Base-by-base conservation (phyloP, 2,888 invertebrate species). In the Seira sanloemensis region DNA sequence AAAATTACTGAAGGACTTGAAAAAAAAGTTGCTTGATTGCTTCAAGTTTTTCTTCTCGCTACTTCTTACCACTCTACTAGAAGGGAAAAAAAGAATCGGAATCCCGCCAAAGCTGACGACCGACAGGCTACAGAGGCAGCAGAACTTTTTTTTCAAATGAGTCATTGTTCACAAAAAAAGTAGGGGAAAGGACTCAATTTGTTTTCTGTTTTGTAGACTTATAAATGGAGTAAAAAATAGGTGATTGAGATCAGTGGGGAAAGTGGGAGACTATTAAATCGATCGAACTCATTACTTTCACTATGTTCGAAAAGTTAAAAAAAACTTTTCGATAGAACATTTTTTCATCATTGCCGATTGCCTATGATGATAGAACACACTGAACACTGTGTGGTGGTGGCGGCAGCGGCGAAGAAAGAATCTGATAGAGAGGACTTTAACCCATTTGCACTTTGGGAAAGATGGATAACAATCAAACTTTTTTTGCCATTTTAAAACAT, bases 261-360 rank as follows among this genome's bases (percentile, higher is more conserved):
- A 50, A 50, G 12, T 37, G 37, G 37, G n/a, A 50, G n/a, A 50
- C 50, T 50, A 50, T 50, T 50, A 50, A 50, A 50, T 50, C 50
- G 50, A 50, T 50, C 50, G 50, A 50, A 50, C 50, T 50, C 50
- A 50, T 50, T 50, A 50, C 50, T 50, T 50, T n/a, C n/a, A n/a
- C n/a, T n/a, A 7, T 68, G 46, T 23, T 12, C 65, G 21, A 19
- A 1, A 67, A 24, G 67, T 67, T 25, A 19, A 58, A 58, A 58
- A 58, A 4, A 58, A 27, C 25, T 26, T 26, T 26, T 9, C 26
- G 27, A 68, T 18, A 67, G 69, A 69, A 37, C 69, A 69, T 27
- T 69, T 69, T n/a, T n/a, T n/a, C n/a, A n/a, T n/a, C n/a, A n/a
- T n/a, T n/a, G n/a, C n/a, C n/a, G n/a, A n/a, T n/a, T n/a, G n/a